A percentile compares a stretch with the other conserved stretches of the same genome.
phyloP scores from a whole-genome alignment of 2,888 invertebrate species.

The Leptogaster cylindrica region DNA sequence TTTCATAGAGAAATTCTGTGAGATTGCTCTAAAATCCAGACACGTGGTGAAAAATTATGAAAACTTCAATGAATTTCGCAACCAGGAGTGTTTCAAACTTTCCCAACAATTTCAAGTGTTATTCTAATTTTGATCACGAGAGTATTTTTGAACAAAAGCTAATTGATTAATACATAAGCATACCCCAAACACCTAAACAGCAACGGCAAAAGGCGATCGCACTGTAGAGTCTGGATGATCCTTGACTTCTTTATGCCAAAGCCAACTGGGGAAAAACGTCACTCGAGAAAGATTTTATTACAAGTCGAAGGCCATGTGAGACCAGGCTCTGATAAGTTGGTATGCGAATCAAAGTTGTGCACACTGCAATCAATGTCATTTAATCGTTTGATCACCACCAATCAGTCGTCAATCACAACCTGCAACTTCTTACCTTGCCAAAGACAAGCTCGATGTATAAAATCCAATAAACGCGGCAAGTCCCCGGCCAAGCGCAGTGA shows the following conservation, averaged over 20 bases:
- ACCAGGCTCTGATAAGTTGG: background rate
- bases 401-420: slow-evolving; percentile 36
- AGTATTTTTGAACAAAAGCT: no score
- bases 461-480: slow-evolving; percentile 14
- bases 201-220: no score
- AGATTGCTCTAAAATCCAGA: no score
- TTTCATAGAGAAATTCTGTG: no score
- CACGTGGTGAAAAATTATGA: no score
- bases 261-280: slow-evolving; percentile 10
- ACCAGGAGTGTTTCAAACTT: no score
- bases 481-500: slow-evolving; percentile 16
- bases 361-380: slow-evolving; percentile 26
- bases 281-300: slow-evolving; percentile 8
- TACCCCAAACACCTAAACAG: no score
- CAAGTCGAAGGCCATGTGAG: background rate
- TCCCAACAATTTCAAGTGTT: no score
- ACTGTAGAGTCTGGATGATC: background rate
- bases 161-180: no score
- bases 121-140: no score
- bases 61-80: no score
- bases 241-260: slow-evolving; percentile 36
- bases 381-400: slow-evolving; percentile 23
- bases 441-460: background rate
- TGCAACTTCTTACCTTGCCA: background rate
- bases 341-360: background rate